phyloP scores from a whole-genome alignment of 2,888 invertebrate species.

The Microctonus hyperodae region DNA sequence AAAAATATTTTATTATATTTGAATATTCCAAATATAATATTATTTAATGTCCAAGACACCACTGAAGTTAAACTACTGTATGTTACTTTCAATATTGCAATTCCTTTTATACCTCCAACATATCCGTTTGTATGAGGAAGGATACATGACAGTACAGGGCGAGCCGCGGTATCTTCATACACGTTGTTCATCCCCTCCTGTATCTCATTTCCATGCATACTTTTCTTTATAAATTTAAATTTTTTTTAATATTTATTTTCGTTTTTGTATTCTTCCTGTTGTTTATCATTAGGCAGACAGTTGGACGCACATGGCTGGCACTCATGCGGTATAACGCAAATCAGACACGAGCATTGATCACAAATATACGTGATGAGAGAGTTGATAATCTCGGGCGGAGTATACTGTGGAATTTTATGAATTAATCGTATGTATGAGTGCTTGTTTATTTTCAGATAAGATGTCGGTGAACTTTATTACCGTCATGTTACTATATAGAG shows the following conservation, averaged over 20 bases:
- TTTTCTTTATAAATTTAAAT: constrained; percentile 5
- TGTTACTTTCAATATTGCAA: constrained; percentile 43
- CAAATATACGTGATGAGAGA: constrained; percentile 50
- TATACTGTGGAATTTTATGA: constrained; percentile 47
- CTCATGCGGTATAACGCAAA: constrained; percentile 35
- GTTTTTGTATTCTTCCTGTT: constrained; percentile 28
- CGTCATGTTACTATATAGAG: background rate
- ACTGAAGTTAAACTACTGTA: constrained; percentile 15
- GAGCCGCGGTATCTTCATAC: constrained; percentile 36
- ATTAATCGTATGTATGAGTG: constrained; percentile 51
- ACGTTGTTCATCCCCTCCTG: constrained; percentile 18
- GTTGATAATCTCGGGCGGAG: constrained; percentile 36
- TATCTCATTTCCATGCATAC: constrained; percentile 12
- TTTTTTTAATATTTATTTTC: constrained; percentile 1
- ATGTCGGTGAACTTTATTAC: constrained; percentile 34
- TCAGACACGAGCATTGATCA: constrained; percentile 48
- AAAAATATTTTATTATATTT: no score
- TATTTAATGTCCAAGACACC: background rate
- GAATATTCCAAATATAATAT: no score
- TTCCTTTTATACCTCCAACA: constrained; percentile 55
- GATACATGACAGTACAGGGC: constrained; percentile 33
- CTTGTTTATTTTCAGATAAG: constrained; percentile 14
- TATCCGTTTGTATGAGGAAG: constrained; percentile 28
- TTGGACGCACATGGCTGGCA: constrained; percentile 32
- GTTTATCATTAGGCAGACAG: constrained; percentile 33